Conservation (phyloP, 2,888 invertebrate species). For the Tortricodes alternella region DNA sequence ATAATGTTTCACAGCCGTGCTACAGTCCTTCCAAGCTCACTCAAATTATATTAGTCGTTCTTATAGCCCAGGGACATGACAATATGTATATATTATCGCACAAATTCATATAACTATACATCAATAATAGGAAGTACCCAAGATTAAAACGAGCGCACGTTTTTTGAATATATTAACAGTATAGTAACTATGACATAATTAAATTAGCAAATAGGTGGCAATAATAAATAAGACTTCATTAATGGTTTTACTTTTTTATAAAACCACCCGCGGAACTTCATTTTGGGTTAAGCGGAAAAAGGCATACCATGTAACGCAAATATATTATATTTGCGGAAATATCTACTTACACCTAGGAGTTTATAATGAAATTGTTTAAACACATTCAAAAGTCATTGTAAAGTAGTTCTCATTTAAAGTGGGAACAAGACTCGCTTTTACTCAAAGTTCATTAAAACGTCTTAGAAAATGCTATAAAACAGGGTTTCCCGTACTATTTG, state of each 20-base stretch:
- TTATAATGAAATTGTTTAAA: conserved; percentile 22
- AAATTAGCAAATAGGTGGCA: conserved; percentile 14
- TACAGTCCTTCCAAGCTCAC: conserved; percentile 74
- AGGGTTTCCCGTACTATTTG: too few relatives aligned
- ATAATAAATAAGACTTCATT: conserved; percentile 6
- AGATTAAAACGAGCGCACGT: conserved; percentile 10
- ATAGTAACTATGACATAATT: conserved; percentile 17
- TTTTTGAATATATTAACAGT: conserved; percentile 8
- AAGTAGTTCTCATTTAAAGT: conserved; percentile 14
- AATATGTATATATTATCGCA: conserved; percentile 48
- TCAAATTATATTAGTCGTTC: conserved; percentile 62
- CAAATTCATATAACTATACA: conserved; percentile 36
- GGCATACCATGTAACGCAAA: not conserved
- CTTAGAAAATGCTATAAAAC: conserved; percentile 18
- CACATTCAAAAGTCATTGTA: conserved; percentile 20
- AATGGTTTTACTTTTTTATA: not conserved
- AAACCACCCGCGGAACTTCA: conserved; percentile 5
- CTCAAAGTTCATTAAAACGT: conserved; percentile 15
- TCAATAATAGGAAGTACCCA: conserved; percentile 3
- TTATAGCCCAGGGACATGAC: conserved; percentile 63
- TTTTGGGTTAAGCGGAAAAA: not conserved
- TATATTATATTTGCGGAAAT: conserved; percentile 7
- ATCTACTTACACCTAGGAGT: conserved; percentile 22
- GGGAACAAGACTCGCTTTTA: conserved; percentile 21
- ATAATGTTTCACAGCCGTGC: conserved; percentile 78